Percentiles rank a stretch among this genome's conserved stretches.
phyloP scores from a whole-genome alignment of 2,888 invertebrate species.

The Ectemnius continuus region DNA sequence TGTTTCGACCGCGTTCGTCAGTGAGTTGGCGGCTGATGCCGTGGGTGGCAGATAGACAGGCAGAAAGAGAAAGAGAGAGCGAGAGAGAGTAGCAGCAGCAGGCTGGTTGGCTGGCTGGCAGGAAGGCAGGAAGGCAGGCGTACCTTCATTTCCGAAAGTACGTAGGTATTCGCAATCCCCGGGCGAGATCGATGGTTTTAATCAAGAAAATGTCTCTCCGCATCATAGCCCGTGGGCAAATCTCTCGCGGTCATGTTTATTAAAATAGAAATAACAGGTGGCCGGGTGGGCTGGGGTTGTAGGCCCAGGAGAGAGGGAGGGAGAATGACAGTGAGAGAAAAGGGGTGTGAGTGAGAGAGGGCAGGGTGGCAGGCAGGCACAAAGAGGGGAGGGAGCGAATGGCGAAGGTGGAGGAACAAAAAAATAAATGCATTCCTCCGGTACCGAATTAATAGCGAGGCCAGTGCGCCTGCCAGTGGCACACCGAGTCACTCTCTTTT shows the following conservation, averaged over 20 bases:
- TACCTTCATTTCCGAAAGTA: slow-evolving; percentile 52
- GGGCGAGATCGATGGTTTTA: slow-evolving; percentile 70
- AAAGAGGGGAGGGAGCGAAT: too few relatives aligned
- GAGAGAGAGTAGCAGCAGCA: neutral
- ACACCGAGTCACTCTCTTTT: neutral
- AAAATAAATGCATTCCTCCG: slow-evolving; percentile 44
- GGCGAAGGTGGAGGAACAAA: neutral
- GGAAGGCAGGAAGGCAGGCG: slow-evolving; percentile 11
- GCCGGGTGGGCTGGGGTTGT: slow-evolving; percentile 9
- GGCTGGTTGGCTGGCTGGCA: neutral
- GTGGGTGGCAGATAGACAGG: slow-evolving; percentile 9
- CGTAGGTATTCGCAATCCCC: slow-evolving; percentile 57
- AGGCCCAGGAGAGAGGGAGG: slow-evolving; percentile 9
- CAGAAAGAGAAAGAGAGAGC: too few relatives aligned
- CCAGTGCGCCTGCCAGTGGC: slow-evolving; percentile 7
- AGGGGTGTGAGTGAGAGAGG: too few relatives aligned
- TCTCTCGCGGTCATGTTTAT: slow-evolving; percentile 62
- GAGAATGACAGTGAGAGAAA: too few relatives aligned
- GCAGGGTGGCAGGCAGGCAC: too few relatives aligned
- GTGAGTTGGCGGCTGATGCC: neutral
- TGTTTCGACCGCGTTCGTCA: neutral
- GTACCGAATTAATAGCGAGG: slow-evolving; percentile 48
- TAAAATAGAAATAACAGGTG: slow-evolving; percentile 52
- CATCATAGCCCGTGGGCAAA: slow-evolving; percentile 59
- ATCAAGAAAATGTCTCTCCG: slow-evolving; percentile 71